Evolutionary conservation across 2,113 vertebrate species (phyloP).

Genomic region (Ovis canadensis): DNA sequence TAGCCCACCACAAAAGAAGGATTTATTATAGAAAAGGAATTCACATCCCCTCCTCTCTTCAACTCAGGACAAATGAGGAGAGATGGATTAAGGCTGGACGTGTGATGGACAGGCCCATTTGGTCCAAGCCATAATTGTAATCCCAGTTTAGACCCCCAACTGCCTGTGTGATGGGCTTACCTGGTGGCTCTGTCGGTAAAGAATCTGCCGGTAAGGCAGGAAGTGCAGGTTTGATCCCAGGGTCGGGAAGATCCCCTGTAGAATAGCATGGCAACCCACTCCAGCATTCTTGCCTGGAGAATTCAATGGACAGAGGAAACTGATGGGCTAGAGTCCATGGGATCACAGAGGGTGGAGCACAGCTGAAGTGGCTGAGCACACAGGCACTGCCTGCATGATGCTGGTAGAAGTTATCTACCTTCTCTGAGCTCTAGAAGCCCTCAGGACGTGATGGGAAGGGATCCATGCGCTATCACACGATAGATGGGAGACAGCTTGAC

Average conservation of each 20-base stretch:
- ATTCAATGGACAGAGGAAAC: background rate
- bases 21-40: slow-evolving; percentile 31
- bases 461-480: background rate
- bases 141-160: background rate
- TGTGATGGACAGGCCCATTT: slow-evolving; percentile 19
- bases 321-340: background rate
- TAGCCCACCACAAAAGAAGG: background rate
- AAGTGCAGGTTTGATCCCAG: background rate
- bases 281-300: background rate
- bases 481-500: background rate
- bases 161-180: background rate
- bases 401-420: background rate
- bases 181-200: background rate
- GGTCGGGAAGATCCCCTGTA: background rate
- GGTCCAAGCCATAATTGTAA: background rate
- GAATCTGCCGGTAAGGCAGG: background rate
- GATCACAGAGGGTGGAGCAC: background rate
- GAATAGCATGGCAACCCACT: background rate
- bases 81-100: slow-evolving; percentile 50
- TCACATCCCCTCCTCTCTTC: slow-evolving; percentile 54
- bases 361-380: background rate
- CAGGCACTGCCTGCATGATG: background rate
- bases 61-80: slow-evolving; percentile 59
- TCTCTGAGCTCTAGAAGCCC: background rate
- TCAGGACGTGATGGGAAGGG: background rate